Evolutionary conservation across 2,797 vertebrate genomes (phyloP).

Genomic region (Picus viridis): DNA sequence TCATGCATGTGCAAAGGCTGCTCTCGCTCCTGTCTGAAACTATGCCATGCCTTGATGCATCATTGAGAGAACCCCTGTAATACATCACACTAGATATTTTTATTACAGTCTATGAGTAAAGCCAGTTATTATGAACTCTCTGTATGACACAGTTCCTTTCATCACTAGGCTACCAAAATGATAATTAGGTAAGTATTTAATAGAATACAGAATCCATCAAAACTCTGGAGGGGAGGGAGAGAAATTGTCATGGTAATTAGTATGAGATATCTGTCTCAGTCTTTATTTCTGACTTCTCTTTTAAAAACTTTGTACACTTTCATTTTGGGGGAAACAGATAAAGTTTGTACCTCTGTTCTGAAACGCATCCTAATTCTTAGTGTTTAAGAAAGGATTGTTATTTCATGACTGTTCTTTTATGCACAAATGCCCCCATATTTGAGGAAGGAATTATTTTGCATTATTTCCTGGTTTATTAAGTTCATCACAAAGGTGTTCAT

Average conservation of each 20-base stretch:
- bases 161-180: not conserved
- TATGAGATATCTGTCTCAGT: not conserved
- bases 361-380: not conserved
- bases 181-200: not conserved
- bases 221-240: not conserved
- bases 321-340: not conserved
- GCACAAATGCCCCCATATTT: not conserved
- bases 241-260: not conserved
- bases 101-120: not conserved
- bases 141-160: not conserved
- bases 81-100: not conserved
- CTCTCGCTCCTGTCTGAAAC: not conserved
- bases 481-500: not conserved
- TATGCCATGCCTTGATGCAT: not conserved
- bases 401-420: not conserved
- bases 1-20: accelerated
- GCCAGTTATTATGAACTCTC: not conserved
- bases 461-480: not conserved
- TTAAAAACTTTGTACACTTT: not conserved
- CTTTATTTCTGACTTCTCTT: not conserved
- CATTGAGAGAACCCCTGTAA: not conserved
- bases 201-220: not conserved
- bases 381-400: not conserved
- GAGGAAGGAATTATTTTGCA: not conserved
- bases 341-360: not conserved